A percentile compares a stretch with the other conserved stretches of the same genome.
Conservation (phyloP, 30 jellyfish, hydroid and myxozoan species). For the Hydractinia symbiolongicarpus region DNA sequence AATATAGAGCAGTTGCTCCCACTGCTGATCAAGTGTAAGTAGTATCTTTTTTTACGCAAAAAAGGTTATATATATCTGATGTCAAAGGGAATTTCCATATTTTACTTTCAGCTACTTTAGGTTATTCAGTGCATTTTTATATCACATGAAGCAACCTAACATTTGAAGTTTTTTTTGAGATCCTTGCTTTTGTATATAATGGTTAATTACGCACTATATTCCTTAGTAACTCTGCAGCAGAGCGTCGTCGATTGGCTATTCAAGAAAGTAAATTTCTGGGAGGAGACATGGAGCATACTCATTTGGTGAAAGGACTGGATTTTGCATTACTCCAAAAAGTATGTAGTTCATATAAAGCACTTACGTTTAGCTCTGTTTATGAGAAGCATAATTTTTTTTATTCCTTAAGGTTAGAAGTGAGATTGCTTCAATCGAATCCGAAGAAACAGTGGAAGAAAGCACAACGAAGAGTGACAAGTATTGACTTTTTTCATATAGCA, state of each 20-base stretch:
- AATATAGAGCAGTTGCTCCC: slow-evolving; percentile 98
- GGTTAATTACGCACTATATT: background rate
- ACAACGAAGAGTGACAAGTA: slow-evolving; percentile 43
- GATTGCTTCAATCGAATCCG: slow-evolving; percentile 50
- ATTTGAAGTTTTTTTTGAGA: too few relatives aligned
- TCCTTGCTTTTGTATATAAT: too few relatives aligned
- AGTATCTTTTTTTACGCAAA: background rate
- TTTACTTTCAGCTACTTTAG: background rate
- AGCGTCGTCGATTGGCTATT: slow-evolving; percentile 83
- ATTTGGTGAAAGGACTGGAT: slow-evolving; percentile 96
- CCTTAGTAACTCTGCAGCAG: slow-evolving; percentile 80
- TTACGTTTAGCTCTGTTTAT: background rate
- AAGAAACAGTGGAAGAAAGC: slow-evolving; percentile 30
- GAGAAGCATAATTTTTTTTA: background rate
- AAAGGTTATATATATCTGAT: background rate
- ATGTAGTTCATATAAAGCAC: background rate
- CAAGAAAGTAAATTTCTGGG: slow-evolving; percentile 98
- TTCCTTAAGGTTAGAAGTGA: slow-evolving; percentile 76
- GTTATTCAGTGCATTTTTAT: too few relatives aligned
- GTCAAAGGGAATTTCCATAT: background rate
- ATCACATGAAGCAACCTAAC: too few relatives aligned
- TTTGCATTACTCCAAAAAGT: slow-evolving; percentile 97
- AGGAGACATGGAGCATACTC: slow-evolving; percentile 99
- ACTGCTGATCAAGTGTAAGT: slow-evolving; percentile 94
- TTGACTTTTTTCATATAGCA: background rate